Conservation (phyloP, 2,113 vertebrate genomes). For the Sisor rabdophorus region DNA sequence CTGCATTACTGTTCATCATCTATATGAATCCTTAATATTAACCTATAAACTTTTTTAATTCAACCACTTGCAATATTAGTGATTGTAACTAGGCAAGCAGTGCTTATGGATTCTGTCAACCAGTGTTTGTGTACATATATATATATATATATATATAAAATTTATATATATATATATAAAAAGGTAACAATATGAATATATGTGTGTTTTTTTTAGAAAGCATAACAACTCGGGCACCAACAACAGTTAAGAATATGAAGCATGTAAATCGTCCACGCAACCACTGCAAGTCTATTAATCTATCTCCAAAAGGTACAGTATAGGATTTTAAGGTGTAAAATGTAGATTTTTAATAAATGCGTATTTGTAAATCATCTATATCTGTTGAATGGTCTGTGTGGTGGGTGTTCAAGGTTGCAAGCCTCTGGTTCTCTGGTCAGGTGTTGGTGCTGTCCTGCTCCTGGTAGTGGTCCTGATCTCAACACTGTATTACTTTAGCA, state of each 20-base stretch:
- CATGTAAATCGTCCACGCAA: background rate
- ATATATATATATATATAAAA: too few species aligned
- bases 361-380: background rate
- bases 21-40: too few species aligned
- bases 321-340: background rate
- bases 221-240: background rate
- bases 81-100: background rate
- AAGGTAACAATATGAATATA: too few species aligned
- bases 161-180: too few species aligned
- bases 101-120: too few species aligned
- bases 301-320: conserved; percentile 25
- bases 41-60: background rate
- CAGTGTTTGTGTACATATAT: too few species aligned
- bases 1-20: background rate
- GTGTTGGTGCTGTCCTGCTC: conserved; percentile 50
- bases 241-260: background rate
- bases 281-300: background rate
- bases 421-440: conserved; percentile 58
- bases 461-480: conserved; percentile 53
- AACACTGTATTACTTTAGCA: conserved; percentile 67
- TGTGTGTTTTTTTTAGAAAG: background rate
- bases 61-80: background rate
- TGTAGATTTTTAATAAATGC: background rate
- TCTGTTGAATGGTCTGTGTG: background rate
- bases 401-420: conserved; percentile 54